These are phyloP conservation scores for Epinotia ramella DNA, from an alignment of 2,888 invertebrate species.

Conservation along the genomic window DNA sequence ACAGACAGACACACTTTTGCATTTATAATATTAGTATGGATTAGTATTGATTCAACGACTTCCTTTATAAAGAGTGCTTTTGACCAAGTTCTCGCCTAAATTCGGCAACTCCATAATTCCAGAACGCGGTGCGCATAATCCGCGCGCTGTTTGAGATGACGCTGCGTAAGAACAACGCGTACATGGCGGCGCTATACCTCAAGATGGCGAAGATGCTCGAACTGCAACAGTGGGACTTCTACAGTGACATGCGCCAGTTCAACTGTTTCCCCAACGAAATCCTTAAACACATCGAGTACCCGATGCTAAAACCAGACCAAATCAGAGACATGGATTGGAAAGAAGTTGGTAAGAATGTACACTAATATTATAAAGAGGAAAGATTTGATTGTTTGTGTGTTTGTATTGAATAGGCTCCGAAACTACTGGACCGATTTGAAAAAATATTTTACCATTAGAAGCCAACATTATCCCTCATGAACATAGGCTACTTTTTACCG, in stretches of 20 bases:
- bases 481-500: too few species aligned
- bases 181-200: constrained; percentile 94
- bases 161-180: constrained; percentile 94
- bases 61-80: too few species aligned
- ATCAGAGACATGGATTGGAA: constrained; percentile 94
- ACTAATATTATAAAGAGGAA: too few species aligned
- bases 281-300: constrained; percentile 92
- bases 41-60: too few species aligned
- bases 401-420: too few species aligned
- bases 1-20: too few species aligned
- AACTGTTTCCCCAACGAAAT: constrained; percentile 90
- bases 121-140: constrained; percentile 96
- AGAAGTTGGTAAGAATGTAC: constrained; percentile 92
- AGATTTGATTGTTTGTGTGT: too few species aligned
- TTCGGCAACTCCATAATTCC: constrained; percentile 54
- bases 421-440: too few species aligned
- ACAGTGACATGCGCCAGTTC: constrained; percentile 95
- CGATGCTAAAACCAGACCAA: constrained; percentile 90
- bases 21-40: too few species aligned
- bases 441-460: too few species aligned
- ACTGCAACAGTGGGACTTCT: constrained; percentile 94
- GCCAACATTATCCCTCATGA: too few species aligned
- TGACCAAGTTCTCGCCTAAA: background rate
- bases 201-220: constrained; percentile 97
- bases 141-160: constrained; percentile 98